Percentiles rank a stretch among this genome's conserved stretches.
Evolutionary conservation across 2,113 vertebrate genomes (phyloP).

Genomic region (Pachyramphus minor): DNA sequence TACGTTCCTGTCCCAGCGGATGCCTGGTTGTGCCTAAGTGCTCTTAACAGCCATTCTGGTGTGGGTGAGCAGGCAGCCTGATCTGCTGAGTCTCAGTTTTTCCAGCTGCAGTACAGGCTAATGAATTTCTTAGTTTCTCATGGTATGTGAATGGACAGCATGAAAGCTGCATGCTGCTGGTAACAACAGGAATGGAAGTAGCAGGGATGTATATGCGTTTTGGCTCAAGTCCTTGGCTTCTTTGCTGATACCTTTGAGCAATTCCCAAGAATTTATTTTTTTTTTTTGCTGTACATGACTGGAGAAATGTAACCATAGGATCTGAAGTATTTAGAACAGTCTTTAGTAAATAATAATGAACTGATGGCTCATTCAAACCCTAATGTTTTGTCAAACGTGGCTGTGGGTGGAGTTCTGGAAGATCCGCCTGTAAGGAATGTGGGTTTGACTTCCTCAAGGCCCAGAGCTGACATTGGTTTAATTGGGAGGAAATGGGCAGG

Average conservation of each 20-base stretch:
- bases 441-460: background rate
- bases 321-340: background rate
- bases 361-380: background rate
- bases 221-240: background rate
- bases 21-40: background rate
- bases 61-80: background rate
- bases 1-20: background rate
- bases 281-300: background rate
- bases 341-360: background rate
- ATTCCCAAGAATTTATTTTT: background rate
- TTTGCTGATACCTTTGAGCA: background rate
- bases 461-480: background rate
- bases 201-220: accelerated
- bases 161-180: background rate
- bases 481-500: background rate
- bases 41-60: background rate
- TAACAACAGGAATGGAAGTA: background rate
- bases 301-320: background rate
- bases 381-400: accelerated
- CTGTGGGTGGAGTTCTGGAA: background rate
- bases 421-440: background rate
- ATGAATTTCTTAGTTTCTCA: background rate
- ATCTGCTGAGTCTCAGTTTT: background rate
- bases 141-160: background rate
- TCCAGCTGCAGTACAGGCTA: background rate